Base-by-base conservation (phyloP, 2,888 invertebrate genomes). In the Leptinotarsa rubiginosa region DNA sequence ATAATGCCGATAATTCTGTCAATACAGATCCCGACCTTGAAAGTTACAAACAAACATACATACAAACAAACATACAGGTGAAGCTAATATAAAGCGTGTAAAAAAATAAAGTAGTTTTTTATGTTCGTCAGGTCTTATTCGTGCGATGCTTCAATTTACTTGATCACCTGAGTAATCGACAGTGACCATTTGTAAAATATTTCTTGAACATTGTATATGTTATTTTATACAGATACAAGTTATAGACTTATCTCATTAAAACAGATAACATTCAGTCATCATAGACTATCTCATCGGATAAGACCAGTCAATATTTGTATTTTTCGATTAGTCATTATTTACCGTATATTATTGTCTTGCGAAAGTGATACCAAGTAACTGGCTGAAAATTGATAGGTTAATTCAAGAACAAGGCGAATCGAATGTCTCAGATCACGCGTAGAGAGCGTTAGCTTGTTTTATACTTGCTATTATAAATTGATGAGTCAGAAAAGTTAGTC, bases 341-440 rank as follows among this genome's bases (percentile, higher is more conserved):
- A n/a, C 25, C 25, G 13, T 62, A 62, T n/a, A 62, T 31, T 62
- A 62, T 62, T 62, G 62, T 62, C 31, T 25, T 31, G 15, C 25
- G 25, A 62, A 41, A 62, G 62, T 31, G 25, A 62, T 62, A 62
- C 41, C 41, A 16, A 41, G 41, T n/a, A n/a, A 62, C 62, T 25
- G 41, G 41, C n/a, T 62, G 62, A 62, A 62, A 62, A 62, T 41
- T 62, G 62, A 62, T 62, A 62, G 25, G 62, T 62, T 62, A 62
- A 62, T 62, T 62, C 62, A 62, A 62, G 62, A 62, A 62, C 62
- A 41, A 31, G 41, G 41, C 31, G 62, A 31, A 16, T 62, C 62
- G 41, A 31, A 62, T 62, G 12, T 41, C 62, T 31, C 15, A 16
- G 31, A 41, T 62, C 31, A 62, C 41, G 62, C 25, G 41, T 62